A percentile compares a stretch with the other conserved stretches of the same genome.
These are phyloP conservation scores for Bactericera cockerelli DNA, from an alignment of 1,140 invertebrate species.

Conservation along the genomic window DNA sequence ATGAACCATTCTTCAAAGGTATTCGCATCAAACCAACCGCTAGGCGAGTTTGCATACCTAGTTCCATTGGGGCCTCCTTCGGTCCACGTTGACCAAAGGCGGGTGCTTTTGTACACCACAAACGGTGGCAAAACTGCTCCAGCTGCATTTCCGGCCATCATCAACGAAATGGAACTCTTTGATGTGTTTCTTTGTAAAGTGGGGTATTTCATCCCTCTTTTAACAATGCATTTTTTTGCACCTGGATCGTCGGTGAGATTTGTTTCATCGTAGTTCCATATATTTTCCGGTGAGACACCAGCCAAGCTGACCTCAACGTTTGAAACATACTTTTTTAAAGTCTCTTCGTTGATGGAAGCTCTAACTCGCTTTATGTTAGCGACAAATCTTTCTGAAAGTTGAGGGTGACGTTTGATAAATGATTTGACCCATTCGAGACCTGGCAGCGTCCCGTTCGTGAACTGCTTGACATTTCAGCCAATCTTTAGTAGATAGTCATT, in stretches of 20 bases:
- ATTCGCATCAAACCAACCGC: too few species aligned
- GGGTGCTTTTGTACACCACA: slow-evolving; percentile 26
- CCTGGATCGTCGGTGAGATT: slow-evolving; percentile 31
- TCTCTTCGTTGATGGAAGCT: slow-evolving; percentile 14
- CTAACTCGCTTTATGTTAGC: slow-evolving; percentile 16
- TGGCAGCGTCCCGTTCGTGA: too few species aligned
- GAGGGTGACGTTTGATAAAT: slow-evolving; percentile 5
- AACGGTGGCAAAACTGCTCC: slow-evolving; percentile 20
- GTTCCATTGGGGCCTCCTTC: too few species aligned
- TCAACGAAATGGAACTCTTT: slow-evolving; percentile 14
- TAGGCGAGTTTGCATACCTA: too few species aligned
- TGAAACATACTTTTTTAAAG: slow-evolving; percentile 24
- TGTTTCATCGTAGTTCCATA: slow-evolving; percentile 31
- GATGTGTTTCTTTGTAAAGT: too few species aligned
- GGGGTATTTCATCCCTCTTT: slow-evolving; percentile 26
- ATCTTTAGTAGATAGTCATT: too few species aligned
- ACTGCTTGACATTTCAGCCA: too few species aligned
- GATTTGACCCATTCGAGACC: slow-evolving; percentile 1
- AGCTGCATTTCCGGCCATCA: slow-evolving; percentile 16
- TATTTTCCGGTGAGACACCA: slow-evolving; percentile 24
- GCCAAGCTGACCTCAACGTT: slow-evolving; percentile 23
- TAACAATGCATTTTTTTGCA: slow-evolving; percentile 25
- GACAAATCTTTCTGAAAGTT: background rate
- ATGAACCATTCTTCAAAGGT: too few species aligned
- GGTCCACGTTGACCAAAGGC: too few species aligned